phyloP scores from a whole-genome alignment of 1,140 invertebrate species.

The Tribolium madens region DNA sequence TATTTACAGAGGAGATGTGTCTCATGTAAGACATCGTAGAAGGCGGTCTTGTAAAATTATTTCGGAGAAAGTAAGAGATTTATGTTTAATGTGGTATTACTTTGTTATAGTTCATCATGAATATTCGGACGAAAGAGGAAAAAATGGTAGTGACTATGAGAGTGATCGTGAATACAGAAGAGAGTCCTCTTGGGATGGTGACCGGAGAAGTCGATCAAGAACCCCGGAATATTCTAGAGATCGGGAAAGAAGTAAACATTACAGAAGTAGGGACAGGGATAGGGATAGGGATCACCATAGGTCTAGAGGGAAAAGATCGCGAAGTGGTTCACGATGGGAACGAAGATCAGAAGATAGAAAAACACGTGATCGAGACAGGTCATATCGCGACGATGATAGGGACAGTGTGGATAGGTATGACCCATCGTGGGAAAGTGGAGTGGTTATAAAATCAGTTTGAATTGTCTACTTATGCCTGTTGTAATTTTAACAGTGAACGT shows the following conservation, averaged over 20 bases:
- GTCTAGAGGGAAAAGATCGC: conserved; percentile 55
- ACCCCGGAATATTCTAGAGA: conserved; percentile 57
- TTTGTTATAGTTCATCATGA: conserved; percentile 51
- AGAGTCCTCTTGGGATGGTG: conserved; percentile 53
- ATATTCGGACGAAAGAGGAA: conserved; percentile 53
- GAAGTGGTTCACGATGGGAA: conserved; percentile 61
- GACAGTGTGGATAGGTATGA: conserved; percentile 61
- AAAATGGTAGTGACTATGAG: conserved; percentile 57
- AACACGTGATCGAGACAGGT: conserved; percentile 61
- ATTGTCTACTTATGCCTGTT: conserved; percentile 55
- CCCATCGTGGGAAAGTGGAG: conserved; percentile 52
- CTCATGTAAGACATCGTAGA: too few relatives aligned
- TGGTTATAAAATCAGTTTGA: conserved; percentile 54
- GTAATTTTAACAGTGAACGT: conserved; percentile 64
- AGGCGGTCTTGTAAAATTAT: too few relatives aligned
- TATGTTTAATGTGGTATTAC: not conserved
- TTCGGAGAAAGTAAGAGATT: too few relatives aligned
- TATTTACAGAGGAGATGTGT: too few relatives aligned
- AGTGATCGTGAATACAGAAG: conserved; percentile 59
- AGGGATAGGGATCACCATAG: conserved; percentile 55
- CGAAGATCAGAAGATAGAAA: conserved; percentile 59
- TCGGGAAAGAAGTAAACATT: conserved; percentile 56
- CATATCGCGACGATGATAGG: conserved; percentile 63
- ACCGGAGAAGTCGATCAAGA: conserved; percentile 54
- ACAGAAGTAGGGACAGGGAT: conserved; percentile 53